Percentiles rank a stretch among this genome's conserved stretches.
phyloP scores from a whole-genome alignment of 2,888 invertebrate genomes.

The Adelognathus sp. region DNA sequence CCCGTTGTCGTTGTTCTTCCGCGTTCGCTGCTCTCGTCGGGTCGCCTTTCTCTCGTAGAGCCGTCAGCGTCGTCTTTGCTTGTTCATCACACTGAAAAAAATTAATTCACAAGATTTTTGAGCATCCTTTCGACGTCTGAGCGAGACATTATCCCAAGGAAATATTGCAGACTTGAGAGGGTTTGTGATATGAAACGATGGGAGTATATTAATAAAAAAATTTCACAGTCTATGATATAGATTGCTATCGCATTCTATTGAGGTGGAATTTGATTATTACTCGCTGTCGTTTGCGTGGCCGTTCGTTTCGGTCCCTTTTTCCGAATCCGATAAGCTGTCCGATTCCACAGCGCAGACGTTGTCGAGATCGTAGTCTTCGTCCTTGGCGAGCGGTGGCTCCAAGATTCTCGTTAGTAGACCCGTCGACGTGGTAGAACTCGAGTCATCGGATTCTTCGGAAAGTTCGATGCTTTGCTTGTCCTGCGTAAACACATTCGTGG shows the following conservation, averaged over 20 bases:
- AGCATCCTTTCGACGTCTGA: not conserved
- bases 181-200: not conserved
- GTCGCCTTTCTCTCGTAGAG: not conserved
- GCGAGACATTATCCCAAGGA: not conserved
- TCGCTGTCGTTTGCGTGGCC: slow-evolving; percentile 62
- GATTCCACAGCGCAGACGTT: slow-evolving; percentile 51
- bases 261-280: slow-evolving; percentile 54
- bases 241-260: not conserved
- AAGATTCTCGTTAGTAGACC: slow-evolving; percentile 66
- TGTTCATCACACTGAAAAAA: slow-evolving; percentile 39
- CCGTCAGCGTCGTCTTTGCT: slow-evolving; percentile 47
- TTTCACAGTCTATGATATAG: not conserved
- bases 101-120: not conserved
- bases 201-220: not conserved
- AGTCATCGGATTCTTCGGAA: slow-evolving; percentile 63
- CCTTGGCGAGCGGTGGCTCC: slow-evolving; percentile 67
- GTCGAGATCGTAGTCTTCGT: slow-evolving; percentile 64
- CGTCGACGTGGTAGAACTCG: slow-evolving; percentile 63
- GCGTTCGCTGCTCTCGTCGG: not conserved
- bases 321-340: slow-evolving; percentile 54
- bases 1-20: not conserved
- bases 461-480: slow-evolving; percentile 73
- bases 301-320: slow-evolving; percentile 58
- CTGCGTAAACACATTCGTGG: slow-evolving; percentile 56
- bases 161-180: not conserved